Evolutionary conservation across 2,797 vertebrate species (phyloP).

Genomic region (Pangasius larnaudii): DNA sequence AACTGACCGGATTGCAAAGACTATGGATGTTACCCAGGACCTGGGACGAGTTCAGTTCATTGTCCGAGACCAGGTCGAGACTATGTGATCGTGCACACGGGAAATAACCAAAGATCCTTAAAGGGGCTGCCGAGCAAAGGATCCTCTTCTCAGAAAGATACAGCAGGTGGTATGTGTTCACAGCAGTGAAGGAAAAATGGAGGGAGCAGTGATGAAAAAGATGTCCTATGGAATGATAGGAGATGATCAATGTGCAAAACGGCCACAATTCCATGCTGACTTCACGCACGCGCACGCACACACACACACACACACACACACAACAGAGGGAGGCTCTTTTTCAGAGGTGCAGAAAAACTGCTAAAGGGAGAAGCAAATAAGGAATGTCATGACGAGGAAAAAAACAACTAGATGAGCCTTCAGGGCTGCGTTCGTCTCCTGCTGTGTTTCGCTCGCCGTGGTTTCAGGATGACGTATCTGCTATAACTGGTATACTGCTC

Average conservation of each 20-base stretch:
- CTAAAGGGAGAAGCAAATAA: not conserved
- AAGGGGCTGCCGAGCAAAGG: constrained; percentile 37
- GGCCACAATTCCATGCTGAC: constrained; percentile 33
- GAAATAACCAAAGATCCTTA: constrained; percentile 41
- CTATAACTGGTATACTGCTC: constrained; percentile 86
- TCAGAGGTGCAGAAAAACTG: not conserved
- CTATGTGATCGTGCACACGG: constrained; percentile 3
- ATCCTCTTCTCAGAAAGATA: constrained; percentile 25
- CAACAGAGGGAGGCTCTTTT: not conserved
- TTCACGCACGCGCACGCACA: not conserved
- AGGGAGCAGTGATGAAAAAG: not conserved
- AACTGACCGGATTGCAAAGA: not conserved
- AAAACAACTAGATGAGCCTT: constrained; percentile 19
- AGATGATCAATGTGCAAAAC: constrained; percentile 16
- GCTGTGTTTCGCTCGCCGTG: constrained; percentile 81
- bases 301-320: not conserved
- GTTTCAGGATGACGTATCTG: constrained; percentile 91
- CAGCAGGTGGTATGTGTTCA: not conserved
- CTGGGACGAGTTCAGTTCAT: constrained; percentile 43
- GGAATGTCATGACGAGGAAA: not conserved
- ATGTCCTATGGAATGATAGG: constrained; percentile 19
- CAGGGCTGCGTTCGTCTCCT: constrained; percentile 76
- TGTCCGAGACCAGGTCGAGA: constrained; percentile 36
- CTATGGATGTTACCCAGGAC: not conserved
- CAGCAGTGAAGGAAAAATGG: not conserved